Evolutionary conservation across 2,113 vertebrate genomes (phyloP), one percentile per base, ranked within the genome.

Genomic region (Anguilla rostrata): DNA sequence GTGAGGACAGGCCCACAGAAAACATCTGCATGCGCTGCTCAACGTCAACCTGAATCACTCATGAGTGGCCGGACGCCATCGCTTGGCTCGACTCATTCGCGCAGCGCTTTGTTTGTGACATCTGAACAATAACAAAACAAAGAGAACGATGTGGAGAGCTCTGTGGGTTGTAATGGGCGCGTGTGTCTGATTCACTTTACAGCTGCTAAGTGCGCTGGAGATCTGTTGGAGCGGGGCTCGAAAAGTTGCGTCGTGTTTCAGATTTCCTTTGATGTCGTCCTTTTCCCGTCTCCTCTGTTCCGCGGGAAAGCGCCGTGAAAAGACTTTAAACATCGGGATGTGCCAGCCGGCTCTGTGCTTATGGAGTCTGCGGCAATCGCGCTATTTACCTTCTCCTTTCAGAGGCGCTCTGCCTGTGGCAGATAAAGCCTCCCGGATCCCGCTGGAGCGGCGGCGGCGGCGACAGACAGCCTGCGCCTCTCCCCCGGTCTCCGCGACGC

Each of bases 401-500:
- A 8, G 6, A 39, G 5, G 40, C 40, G 40, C 71, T 7, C 29
- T 75, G 16, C 43, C 78, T 46, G 39, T 56, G 63, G 84, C 53
- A 71, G 71, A 53, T 39, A 56, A 46, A 26, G 80, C 79, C 84
- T 4, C 9, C 26, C 71, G 81, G 79, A 87, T 83, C 20, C 39
- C 39, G 34, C 3, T 53, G 22, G 40, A 49, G 66, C 26, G 18
- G n/a, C 15, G 34, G 34, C 34, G 16, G 60, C 49, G 39, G 29
- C 85, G 86, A 83, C 80, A 78, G 84, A 75, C 57, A 56, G 85
- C 87, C 66, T 81, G 71, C 71, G 26, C 66, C 66, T n/a, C 34
- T 83, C 63, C 78, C 80, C 40, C 86, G 84, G 39, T 87, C 83
- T 86, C 49, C 53, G 49, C 85, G 39, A 86, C 81, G 29, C 78